Conservation (phyloP, 2,797 vertebrate species). For the Crypturellus tataupa region DNA sequence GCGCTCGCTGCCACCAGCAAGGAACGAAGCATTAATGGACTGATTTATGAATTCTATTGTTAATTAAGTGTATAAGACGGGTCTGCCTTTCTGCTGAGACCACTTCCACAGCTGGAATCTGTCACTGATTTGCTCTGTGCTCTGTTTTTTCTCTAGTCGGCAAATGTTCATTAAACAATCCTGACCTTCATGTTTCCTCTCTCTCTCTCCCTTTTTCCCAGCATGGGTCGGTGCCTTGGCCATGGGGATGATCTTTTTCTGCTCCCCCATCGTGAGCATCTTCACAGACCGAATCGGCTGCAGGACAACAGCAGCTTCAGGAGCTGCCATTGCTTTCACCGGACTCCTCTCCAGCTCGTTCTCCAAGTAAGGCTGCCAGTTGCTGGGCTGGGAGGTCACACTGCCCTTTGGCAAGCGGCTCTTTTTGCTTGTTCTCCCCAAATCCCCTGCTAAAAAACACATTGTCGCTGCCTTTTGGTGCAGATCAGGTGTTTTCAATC, state of each 20-base stretch:
- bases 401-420: background rate
- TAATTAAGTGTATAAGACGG: background rate
- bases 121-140: background rate
- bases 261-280: conserved; percentile 97
- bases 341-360: conserved; percentile 95
- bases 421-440: background rate
- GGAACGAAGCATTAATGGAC: fast-evolving
- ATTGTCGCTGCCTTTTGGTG: background rate
- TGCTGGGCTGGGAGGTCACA: background rate
- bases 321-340: conserved; percentile 92
- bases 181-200: background rate
- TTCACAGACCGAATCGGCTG: conserved; percentile 97
- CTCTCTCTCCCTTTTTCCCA: conserved; percentile 71
- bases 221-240: conserved; percentile 96
- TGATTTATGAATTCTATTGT: fast-evolving
- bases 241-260: conserved; percentile 99
- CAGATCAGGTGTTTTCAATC: background rate
- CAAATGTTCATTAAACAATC: background rate
- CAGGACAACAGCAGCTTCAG: conserved; percentile 91
- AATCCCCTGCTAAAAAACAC: background rate
- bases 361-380: conserved; percentile 88
- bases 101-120: background rate
- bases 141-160: background rate
- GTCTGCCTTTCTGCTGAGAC: background rate
- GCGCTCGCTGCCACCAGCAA: fast-evolving